phyloP scores from a whole-genome alignment of 2,113 vertebrate genomes.

The Phalacrocorax carbo region DNA sequence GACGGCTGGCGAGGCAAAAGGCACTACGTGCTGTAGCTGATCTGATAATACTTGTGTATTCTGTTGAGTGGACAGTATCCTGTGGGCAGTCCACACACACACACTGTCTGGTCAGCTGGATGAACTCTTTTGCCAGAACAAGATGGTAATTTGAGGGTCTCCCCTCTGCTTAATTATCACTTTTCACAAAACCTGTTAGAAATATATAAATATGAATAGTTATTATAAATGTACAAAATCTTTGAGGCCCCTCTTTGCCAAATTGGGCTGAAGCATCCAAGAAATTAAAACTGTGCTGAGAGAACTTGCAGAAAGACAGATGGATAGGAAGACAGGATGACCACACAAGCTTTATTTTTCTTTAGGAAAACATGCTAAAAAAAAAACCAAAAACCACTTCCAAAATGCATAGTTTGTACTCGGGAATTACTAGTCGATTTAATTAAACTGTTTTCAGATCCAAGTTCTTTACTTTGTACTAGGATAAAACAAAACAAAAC shows the following conservation, averaged over 20 bases:
- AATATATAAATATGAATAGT: background rate
- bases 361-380: background rate
- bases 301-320: background rate
- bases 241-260: background rate
- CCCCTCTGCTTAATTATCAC: background rate
- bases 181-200: background rate
- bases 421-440: background rate
- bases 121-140: background rate
- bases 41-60: background rate
- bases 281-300: background rate
- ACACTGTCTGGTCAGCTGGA: background rate
- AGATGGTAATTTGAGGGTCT: background rate
- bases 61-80: no score
- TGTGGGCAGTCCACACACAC: background rate
- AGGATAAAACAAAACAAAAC: background rate
- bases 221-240: background rate
- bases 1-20: background rate
- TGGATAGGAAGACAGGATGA: background rate
- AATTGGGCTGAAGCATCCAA: background rate
- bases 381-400: background rate
- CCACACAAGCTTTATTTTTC: no score
- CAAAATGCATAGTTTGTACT: background rate
- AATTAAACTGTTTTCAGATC: background rate
- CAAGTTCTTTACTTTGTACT: background rate
- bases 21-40: accelerated